Conservation (phyloP, 2,797 vertebrate genomes). For the Tiaroga cobitis region DNA sequence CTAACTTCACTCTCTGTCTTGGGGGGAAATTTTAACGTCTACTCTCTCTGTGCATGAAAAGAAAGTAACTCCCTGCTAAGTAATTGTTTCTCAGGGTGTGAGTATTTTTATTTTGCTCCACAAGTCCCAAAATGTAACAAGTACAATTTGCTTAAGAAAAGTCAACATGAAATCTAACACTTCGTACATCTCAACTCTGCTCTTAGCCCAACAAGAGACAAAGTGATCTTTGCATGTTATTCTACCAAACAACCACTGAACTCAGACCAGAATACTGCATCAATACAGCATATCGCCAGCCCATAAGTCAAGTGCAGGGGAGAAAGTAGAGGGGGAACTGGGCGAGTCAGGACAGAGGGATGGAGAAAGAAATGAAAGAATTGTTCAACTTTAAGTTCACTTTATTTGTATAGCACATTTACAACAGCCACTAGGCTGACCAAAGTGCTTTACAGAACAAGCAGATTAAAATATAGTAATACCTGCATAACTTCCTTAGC, state of each 20-base stretch:
- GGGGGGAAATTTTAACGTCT: not conserved
- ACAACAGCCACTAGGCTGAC: too few species aligned
- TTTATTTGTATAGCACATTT: too few species aligned
- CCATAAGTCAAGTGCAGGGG: conserved; percentile 29
- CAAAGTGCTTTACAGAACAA: too few species aligned
- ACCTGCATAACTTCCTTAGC: not conserved
- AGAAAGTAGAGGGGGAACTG: conserved; percentile 40
- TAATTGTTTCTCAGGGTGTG: not conserved
- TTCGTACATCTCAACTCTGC: conserved; percentile 22
- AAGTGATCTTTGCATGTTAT: conserved; percentile 6
- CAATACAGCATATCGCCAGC: conserved; percentile 14
- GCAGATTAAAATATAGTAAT: too few species aligned
- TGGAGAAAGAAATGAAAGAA: not conserved
- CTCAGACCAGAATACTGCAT: conserved; percentile 14
- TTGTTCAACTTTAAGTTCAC: too few species aligned
- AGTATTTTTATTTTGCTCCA: not conserved
- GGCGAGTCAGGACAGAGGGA: conserved; percentile 14
- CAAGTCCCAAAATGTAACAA: not conserved
- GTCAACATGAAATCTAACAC: not conserved
- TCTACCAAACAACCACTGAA: not conserved
- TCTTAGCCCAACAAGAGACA: conserved; percentile 1
- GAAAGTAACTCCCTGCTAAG: not conserved
- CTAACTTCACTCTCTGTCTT: not conserved
- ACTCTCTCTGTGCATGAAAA: not conserved
- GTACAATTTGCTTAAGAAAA: not conserved